A percentile compares a stretch with the other conserved stretches of the same genome.
phyloP scores from a whole-genome alignment of 2,888 invertebrate species.

The Sceliomorpha sp. region DNA sequence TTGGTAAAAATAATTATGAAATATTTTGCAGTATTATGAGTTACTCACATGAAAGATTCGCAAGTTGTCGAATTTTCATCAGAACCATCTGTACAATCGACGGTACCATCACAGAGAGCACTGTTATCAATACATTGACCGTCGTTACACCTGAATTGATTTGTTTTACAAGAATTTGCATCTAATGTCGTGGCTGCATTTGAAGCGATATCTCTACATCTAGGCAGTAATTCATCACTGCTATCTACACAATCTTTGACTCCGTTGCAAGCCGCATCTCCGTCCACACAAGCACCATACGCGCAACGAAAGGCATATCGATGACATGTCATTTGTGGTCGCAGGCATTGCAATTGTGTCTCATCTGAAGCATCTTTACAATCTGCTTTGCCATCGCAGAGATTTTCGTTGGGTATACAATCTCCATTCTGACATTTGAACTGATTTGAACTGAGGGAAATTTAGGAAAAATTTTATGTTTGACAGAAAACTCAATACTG shows the following conservation, averaged over 20 bases:
- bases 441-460: slow-evolving; percentile 21
- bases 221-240: slow-evolving; percentile 80
- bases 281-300: slow-evolving; percentile 84
- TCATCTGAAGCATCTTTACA: slow-evolving; percentile 81
- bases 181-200: neutral
- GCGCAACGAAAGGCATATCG: slow-evolving; percentile 83
- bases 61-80: slow-evolving; percentile 69
- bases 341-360: slow-evolving; percentile 66
- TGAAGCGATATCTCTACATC: slow-evolving; percentile 61
- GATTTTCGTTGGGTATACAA: slow-evolving; percentile 76
- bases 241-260: slow-evolving; percentile 81
- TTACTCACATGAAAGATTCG: slow-evolving; percentile 65
- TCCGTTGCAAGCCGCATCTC: slow-evolving; percentile 82
- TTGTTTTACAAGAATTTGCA: slow-evolving; percentile 7
- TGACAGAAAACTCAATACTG: too few species aligned
- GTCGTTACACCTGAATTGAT: slow-evolving; percentile 66
- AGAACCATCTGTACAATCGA: slow-evolving; percentile 69
- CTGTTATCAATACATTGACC: slow-evolving; percentile 66
- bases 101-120: slow-evolving; percentile 70
- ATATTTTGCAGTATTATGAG: too few species aligned
- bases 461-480: too few species aligned
- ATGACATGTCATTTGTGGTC: slow-evolving; percentile 79
- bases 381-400: slow-evolving; percentile 80
- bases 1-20: too few species aligned
- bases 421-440: slow-evolving; percentile 75